Conservation (phyloP, 2,888 invertebrate genomes). For the Cosmopolites sordidus region DNA sequence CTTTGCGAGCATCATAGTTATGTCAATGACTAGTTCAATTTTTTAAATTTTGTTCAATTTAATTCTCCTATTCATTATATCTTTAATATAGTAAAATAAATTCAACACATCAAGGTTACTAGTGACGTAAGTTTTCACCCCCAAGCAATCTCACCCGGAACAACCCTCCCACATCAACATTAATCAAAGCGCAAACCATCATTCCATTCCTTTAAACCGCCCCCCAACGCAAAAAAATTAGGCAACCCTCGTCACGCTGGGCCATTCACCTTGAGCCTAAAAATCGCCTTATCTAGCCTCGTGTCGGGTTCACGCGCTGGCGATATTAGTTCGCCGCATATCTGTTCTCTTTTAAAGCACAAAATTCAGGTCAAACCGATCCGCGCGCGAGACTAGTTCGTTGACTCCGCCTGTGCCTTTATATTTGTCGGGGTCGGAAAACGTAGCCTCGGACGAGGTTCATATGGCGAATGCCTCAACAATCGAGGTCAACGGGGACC, state of each 20-base stretch:
- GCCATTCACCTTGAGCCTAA: conserved; percentile 42
- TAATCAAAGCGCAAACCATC: conserved; percentile 6
- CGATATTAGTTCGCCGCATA: conserved; percentile 10
- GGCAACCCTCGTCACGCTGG: conserved; percentile 24
- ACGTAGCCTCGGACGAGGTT: conserved; percentile 35
- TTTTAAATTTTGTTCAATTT: too few species aligned
- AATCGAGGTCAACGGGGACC: conserved; percentile 44
- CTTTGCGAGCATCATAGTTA: too few species aligned
- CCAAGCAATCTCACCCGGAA: not conserved
- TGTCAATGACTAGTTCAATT: too few species aligned
- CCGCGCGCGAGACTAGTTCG: conserved; percentile 39
- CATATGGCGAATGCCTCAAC: conserved; percentile 33
- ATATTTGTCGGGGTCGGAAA: conserved; percentile 36
- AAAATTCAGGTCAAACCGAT: conserved; percentile 40
- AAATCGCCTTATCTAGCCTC: conserved; percentile 33
- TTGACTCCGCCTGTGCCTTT: conserved; percentile 34
- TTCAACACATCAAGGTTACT: too few species aligned
- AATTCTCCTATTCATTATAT: too few species aligned
- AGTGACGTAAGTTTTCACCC: too few species aligned
- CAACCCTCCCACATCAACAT: conserved; percentile 1
- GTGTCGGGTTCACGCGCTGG: not conserved
- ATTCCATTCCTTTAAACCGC: conserved; percentile 2
- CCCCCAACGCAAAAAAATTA: conserved; percentile 23
- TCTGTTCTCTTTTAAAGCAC: conserved; percentile 17
- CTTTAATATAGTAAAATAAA: too few species aligned